phyloP scores from a whole-genome alignment of 2,888 invertebrate species.

The Arrhopalites spinosus region DNA sequence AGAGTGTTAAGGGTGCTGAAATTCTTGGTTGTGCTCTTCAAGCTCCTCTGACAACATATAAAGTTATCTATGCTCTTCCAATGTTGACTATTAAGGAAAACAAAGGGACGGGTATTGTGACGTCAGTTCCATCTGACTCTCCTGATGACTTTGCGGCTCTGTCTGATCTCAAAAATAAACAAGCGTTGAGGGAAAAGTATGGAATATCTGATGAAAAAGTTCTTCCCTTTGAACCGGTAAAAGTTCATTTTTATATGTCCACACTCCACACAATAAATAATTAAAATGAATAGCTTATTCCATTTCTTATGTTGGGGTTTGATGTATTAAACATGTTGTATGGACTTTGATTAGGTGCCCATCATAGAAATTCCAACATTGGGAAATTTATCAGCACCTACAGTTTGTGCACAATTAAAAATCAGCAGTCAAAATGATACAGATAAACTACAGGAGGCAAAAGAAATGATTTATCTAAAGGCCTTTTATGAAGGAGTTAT shows the following conservation, averaged over 20 bases:
- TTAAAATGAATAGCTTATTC: background rate
- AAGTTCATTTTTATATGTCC: constrained; percentile 53
- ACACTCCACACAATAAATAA: background rate
- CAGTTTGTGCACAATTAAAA: constrained; percentile 84
- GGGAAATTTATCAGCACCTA: constrained; percentile 83
- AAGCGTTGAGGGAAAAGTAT: constrained; percentile 89
- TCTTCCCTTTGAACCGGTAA: constrained; percentile 69
- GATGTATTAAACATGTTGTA: background rate
- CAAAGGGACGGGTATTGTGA: constrained; percentile 97
- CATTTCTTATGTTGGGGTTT: background rate
- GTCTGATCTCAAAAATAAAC: constrained; percentile 92
- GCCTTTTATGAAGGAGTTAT: constrained; percentile 94
- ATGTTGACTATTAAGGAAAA: constrained; percentile 98
- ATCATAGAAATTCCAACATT: constrained; percentile 90
- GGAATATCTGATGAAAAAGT: constrained; percentile 83
- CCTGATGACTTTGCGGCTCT: constrained; percentile 98
- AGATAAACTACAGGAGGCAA: constrained; percentile 90
- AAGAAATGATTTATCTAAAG: constrained; percentile 93
- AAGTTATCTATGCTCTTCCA: constrained; percentile 87
- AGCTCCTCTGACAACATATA: constrained; percentile 83
- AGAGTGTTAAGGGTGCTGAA: constrained; percentile 71
- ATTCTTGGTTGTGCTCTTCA: constrained; percentile 82
- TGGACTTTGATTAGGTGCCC: constrained; percentile 67
- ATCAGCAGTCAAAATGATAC: constrained; percentile 98
- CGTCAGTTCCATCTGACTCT: constrained; percentile 97